These are phyloP conservation scores for Caenorhabditis imperialis DNA, from an alignment of 2,888 invertebrate species.

Conservation along the genomic window DNA sequence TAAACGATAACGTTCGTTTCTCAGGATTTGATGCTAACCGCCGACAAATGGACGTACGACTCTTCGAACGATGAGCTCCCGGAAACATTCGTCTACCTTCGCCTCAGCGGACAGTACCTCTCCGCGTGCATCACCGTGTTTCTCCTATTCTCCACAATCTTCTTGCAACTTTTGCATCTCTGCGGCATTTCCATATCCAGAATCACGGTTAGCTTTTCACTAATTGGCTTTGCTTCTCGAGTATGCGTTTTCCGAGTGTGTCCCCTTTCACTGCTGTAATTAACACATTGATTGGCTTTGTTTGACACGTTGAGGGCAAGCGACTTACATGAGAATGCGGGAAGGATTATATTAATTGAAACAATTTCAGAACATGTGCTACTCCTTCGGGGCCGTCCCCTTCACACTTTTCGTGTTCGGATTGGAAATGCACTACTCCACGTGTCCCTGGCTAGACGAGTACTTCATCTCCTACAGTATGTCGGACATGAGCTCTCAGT, in stretches of 20 bases:
- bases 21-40: conserved; percentile 70
- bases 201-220: conserved; percentile 63
- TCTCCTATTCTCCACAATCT: conserved; percentile 66
- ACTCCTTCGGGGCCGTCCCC: conserved; percentile 74
- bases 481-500: conserved; percentile 69
- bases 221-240: conserved; percentile 28
- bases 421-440: conserved; percentile 76
- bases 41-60: conserved; percentile 73
- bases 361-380: conserved; percentile 71
- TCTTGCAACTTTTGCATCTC: conserved; percentile 69
- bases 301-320: conserved; percentile 31
- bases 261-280: conserved; percentile 18
- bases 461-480: conserved; percentile 60
- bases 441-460: conserved; percentile 77
- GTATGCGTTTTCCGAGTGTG: conserved; percentile 7
- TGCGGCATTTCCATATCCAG: conserved; percentile 66
- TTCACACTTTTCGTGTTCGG: conserved; percentile 74
- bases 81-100: conserved; percentile 69
- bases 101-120: conserved; percentile 70
- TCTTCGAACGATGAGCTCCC: conserved; percentile 64
- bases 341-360: not conserved
- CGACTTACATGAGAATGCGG: conserved; percentile 2
- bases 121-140: conserved; percentile 64
- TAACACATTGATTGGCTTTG: conserved; percentile 45
- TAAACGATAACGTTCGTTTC: conserved; percentile 8